Evolutionary conservation across 2,113 vertebrate species (phyloP), one percentile per base, ranked within the genome.

Genomic region (Heliornis fulica): DNA sequence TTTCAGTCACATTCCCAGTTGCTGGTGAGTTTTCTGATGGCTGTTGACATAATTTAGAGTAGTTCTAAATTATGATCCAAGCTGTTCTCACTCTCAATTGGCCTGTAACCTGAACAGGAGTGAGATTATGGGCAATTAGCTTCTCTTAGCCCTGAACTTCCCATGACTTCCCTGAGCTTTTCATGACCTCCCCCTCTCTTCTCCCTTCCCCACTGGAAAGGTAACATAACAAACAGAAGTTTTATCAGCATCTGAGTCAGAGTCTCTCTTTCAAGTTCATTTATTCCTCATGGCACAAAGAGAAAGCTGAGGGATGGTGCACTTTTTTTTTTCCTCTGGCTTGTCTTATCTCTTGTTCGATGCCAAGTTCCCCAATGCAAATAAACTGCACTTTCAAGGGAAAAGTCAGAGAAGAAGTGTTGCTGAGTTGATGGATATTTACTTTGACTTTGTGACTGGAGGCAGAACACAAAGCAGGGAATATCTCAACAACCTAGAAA

Each of bases 401-500:
- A 48, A 81, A 95, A 82, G 65, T 40, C 80, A 68, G 36, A 74
- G 63, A 51, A 64, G 61, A 89, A 85, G 18, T 56, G 64, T 70
- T 76, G 53, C 40, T 36, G 48, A 51, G 54, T 40, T 77, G 93
- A 90, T 66, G 72, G 72, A 72, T 96, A 96, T 94, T 96, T 92
- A 48, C 41, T 93, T 71, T 87, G 92, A 95, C 83, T 96, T 77
- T 83, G 89, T 84, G 82, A 68, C 93, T 87, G 36, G 76, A 95
- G 76, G 91, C 51, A 77, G 63, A 69, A 84, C n/a, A 59, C 56
- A 87, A 83, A 57, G 15, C 76, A 66, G 60, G 54, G 71, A 78
- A 71, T 69, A 85, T 48, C 31, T 32, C 32, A 85, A 65, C 79
- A 84, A 34, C 34, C 53, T n/a, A 45, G 57, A 75, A 76, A 82